phyloP scores from a whole-genome alignment of 2,888 invertebrate species.

The Hyles lineata region DNA sequence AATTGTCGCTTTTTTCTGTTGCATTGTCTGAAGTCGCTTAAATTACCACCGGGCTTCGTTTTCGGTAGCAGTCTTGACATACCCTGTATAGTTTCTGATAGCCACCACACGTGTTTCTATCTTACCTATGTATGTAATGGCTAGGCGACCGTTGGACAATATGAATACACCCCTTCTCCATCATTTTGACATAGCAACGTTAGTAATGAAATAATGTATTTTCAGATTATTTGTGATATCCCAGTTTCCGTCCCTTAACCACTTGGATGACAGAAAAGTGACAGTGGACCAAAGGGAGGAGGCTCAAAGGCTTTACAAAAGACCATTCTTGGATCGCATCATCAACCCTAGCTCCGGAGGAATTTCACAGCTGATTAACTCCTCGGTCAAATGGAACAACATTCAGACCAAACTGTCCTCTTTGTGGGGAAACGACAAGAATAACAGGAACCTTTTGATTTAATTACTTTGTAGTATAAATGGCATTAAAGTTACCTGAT shows the following conservation, averaged over 20 bases:
- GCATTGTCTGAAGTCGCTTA: too few relatives aligned
- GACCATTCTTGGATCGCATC: slow-evolving; percentile 84
- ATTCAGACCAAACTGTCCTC: slow-evolving; percentile 63
- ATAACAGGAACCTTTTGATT: slow-evolving; percentile 61
- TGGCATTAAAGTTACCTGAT: not conserved
- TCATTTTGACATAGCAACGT: too few relatives aligned
- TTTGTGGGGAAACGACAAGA: slow-evolving; percentile 59
- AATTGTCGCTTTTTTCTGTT: too few relatives aligned
- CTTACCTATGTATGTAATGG: too few relatives aligned
- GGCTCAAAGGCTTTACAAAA: slow-evolving; percentile 86
- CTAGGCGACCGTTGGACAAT: too few relatives aligned
- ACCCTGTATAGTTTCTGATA: too few relatives aligned
- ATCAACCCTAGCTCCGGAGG: slow-evolving; percentile 59
- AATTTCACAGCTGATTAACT: slow-evolving; percentile 61
- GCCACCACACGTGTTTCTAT: too few relatives aligned
- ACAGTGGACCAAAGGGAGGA: slow-evolving; percentile 87
- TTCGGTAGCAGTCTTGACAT: too few relatives aligned
- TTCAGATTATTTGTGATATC: slow-evolving; percentile 90
- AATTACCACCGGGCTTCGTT: too few relatives aligned
- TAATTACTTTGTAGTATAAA: slow-evolving; percentile 35
- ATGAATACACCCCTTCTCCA: too few relatives aligned
- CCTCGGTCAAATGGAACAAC: slow-evolving; percentile 64
- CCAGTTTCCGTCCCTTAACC: slow-evolving; percentile 87
- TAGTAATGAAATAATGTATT: slow-evolving; percentile 35
- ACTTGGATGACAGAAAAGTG: slow-evolving; percentile 89